Evolutionary conservation across 2,113 vertebrate species (phyloP).

Genomic region (Leptocoma aspasia): DNA sequence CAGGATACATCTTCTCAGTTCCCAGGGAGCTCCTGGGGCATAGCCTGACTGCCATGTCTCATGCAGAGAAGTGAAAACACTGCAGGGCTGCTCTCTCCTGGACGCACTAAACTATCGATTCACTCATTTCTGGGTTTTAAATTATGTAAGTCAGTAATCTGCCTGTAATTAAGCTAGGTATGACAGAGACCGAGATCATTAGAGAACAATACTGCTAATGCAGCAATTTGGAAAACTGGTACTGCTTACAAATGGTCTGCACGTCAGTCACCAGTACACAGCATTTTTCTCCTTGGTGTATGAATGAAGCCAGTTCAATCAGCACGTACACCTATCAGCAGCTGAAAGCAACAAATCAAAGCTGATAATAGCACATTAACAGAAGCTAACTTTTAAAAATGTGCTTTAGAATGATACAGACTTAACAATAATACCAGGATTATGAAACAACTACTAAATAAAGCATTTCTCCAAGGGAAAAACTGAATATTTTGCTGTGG

Average conservation of each 20-base stretch:
- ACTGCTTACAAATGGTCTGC: neutral
- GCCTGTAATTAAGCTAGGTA: neutral
- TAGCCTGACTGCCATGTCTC: neutral
- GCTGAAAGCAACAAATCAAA: neutral
- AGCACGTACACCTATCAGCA: neutral
- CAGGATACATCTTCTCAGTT: neutral
- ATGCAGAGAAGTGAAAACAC: neutral
- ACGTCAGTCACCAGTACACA: neutral
- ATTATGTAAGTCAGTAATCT: neutral
- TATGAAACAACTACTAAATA: neutral
- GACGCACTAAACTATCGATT: neutral
- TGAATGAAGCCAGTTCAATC: neutral
- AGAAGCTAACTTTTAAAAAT: neutral
- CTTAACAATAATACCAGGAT: neutral
- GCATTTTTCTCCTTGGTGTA: neutral
- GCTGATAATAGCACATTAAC: neutral
- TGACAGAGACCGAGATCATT: neutral
- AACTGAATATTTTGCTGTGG: neutral
- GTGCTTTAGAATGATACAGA: neutral
- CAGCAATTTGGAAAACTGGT: neutral
- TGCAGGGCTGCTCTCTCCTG: neutral
- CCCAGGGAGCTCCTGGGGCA: neutral
- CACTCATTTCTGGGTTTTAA: neutral
- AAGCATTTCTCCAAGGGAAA: neutral
- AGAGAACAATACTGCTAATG: fast-evolving